A percentile compares a stretch with the other conserved stretches of the same genome.
phyloP scores from a whole-genome alignment of 2,888 invertebrate genomes.

The Sepiola atlantica region DNA sequence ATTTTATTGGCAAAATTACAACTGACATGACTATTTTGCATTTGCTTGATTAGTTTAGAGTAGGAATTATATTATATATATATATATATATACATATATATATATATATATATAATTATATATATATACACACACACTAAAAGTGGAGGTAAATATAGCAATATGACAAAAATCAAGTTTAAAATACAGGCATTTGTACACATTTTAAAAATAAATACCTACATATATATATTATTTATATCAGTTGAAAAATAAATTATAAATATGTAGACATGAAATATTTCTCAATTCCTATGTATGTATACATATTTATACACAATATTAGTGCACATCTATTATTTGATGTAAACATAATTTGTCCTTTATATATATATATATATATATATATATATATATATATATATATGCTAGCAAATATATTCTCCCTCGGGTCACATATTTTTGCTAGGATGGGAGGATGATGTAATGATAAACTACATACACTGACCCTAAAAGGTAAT shows the following conservation, averaged over 20 bases:
- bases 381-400: background rate
- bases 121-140: background rate
- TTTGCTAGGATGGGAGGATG: too few relatives aligned
- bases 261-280: background rate
- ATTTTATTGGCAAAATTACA: background rate
- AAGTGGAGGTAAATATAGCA: background rate
- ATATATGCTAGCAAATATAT: background rate
- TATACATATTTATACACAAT: background rate
- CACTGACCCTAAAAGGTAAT: too few relatives aligned
- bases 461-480: too few relatives aligned
- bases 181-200: too few relatives aligned
- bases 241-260: background rate
- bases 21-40: background rate
- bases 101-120: background rate
- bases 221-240: background rate
- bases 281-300: background rate
- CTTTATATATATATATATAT: background rate
- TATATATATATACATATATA: too few relatives aligned
- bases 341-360: background rate
- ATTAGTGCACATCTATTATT: background rate
- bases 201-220: too few relatives aligned
- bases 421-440: too few relatives aligned
- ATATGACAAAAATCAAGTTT: too few relatives aligned
- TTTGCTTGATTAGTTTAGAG: background rate
- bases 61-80: background rate